Evolutionary conservation across 2,888 invertebrate species (phyloP).

Genomic region (Cosmorhoe ocellata): DNA sequence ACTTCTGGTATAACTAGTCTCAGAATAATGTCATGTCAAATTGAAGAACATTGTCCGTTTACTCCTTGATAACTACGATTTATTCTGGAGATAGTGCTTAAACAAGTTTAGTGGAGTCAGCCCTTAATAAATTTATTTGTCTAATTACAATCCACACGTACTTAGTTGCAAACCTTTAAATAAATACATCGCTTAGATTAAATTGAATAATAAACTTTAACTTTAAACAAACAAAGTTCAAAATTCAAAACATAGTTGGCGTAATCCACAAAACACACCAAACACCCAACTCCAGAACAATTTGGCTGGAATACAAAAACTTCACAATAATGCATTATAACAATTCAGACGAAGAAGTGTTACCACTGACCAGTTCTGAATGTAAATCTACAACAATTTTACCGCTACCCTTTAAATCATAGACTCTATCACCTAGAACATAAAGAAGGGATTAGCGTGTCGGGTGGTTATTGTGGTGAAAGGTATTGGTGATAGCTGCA

Average conservation of each 20-base stretch:
- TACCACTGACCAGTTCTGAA: conserved; percentile 66
- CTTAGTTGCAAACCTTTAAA: too few relatives aligned
- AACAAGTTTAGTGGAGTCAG: too few relatives aligned
- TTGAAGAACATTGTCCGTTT: too few relatives aligned
- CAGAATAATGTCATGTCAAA: too few relatives aligned
- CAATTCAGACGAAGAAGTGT: conserved; percentile 54
- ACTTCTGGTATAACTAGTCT: too few relatives aligned
- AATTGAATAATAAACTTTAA: neutral
- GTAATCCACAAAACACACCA: conserved; percentile 12
- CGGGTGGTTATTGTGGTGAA: conserved; percentile 2
- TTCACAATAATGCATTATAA: conserved; percentile 58
- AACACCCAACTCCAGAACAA: conserved; percentile 38
- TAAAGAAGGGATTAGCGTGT: conserved; percentile 7
- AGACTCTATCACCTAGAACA: neutral
- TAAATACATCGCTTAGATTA: too few relatives aligned
- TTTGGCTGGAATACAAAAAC: conserved; percentile 68
- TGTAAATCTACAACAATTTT: conserved; percentile 45
- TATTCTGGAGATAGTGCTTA: too few relatives aligned
- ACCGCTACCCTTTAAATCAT: neutral
- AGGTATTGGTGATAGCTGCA: conserved; percentile 42
- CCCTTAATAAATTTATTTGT: too few relatives aligned
- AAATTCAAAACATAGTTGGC: too few relatives aligned
- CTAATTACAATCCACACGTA: too few relatives aligned
- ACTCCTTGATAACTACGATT: too few relatives aligned
- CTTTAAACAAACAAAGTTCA: conserved; percentile 3